Base-by-base conservation (phyloP, 2,888 invertebrate species). In the Hecatera dysodea region DNA sequence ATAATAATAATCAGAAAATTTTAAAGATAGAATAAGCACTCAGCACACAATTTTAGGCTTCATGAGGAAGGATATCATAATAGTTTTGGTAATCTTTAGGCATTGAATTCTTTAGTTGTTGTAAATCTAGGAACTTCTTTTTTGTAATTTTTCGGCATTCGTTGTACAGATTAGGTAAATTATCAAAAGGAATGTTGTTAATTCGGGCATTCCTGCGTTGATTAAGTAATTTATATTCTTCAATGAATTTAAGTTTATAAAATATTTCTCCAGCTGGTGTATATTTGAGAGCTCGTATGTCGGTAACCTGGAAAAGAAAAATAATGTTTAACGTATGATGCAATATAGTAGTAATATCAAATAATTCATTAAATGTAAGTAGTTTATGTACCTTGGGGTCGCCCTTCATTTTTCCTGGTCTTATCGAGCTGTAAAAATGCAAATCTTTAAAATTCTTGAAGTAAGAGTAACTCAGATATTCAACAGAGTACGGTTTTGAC, bases 11-110 rank as follows among this genome's bases (percentile, higher is more conserved):
- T n/a, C n/a, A n/a, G n/a, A n/a, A n/a, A n/a, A n/a, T n/a, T n/a
- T n/a, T n/a, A n/a, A n/a, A n/a, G n/a, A n/a, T n/a, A n/a, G n/a
- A n/a, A n/a, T n/a, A n/a, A n/a, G n/a, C n/a, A n/a, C n/a, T n/a
- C n/a, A n/a, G n/a, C n/a, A n/a, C n/a, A n/a, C n/a, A n/a, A n/a
- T n/a, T n/a, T n/a, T n/a, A n/a, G n/a, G n/a, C n/a, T n/a, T n/a
- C n/a, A n/a, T n/a, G n/a, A n/a, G n/a, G n/a, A n/a, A n/a, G n/a
- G n/a, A n/a, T n/a, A n/a, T n/a, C n/a, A n/a, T 62, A 68, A 22
- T 62, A 62, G 1, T 46, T 62, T 68, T 62, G 68, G 39, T 68
- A 68, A 44, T 68, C 68, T 62, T 27, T 50, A n/a, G 67, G 67
- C 55, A 68, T 61, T n/a, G 55, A 61, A 15, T 68, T 62, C 27